Evolutionary conservation across 2,888 invertebrate genomes (phyloP), one percentile per base, ranked within the genome.

Genomic region (Zaprionus obscuricornis): DNA sequence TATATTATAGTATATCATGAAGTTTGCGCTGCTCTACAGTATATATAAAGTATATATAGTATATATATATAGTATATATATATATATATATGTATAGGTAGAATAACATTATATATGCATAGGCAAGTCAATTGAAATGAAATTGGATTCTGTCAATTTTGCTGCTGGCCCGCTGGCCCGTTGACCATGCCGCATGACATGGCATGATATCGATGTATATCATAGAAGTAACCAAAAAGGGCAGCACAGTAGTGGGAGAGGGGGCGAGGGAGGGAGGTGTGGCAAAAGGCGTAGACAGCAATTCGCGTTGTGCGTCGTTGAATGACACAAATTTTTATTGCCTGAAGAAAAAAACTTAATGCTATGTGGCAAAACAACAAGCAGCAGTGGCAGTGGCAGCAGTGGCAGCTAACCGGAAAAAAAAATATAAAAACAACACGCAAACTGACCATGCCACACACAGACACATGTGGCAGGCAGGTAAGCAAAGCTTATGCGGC

Each of bases 131-230:
- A 86, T 82, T 81, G 83, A 86, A 82, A 72, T 78, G 72, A 82
- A 82, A 82, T 82, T 86, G 86, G 86, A 82, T 82, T 86, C 86
- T 81, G 76, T 77, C 85, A 20, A n/a, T n/a, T n/a, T n/a, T n/a
- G n/a, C n/a, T n/a, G n/a, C n/a, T n/a, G n/a, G n/a, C n/a, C n/a
- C n/a, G 40, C 7, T 16, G 36, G 52, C 17, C 36, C 26, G 29
- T 17, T 46, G 47, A 39, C 31, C 66, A 24, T 8, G 39, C 39
- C 7, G 27, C 40, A 37, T 65, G 58, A 57, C 49, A 36, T 43
- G 31, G 29, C n/a, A 26, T 3, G 3, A 22, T 57, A 50, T 56
- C 49, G 60, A 55, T 67, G 47, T 49, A 37, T 50, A 45, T 49
- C 33, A 33, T 26, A 24, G 22, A 5, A 7, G 10, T 20, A 17